Conservation (phyloP, 2,113 vertebrate genomes). For the Rhynchomys soricoides region DNA sequence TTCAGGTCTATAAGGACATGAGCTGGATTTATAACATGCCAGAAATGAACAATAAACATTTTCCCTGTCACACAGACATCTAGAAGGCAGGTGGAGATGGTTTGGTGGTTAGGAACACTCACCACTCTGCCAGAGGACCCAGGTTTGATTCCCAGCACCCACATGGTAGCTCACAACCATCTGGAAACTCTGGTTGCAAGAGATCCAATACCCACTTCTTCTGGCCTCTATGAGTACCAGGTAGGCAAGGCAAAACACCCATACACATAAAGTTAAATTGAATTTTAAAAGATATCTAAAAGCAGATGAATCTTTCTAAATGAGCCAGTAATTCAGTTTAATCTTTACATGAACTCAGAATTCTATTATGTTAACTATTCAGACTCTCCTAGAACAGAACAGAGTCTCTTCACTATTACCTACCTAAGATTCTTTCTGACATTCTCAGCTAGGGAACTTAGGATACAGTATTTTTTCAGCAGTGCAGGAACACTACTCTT, state of each 20-base stretch:
- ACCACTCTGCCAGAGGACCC: background rate
- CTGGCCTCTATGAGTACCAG: background rate
- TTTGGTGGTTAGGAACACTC: no score
- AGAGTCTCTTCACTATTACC: constrained; percentile 15
- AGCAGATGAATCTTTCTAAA: constrained; percentile 35
- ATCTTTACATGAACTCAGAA: constrained; percentile 13
- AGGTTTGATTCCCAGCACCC: background rate
- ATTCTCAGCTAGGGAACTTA: constrained; percentile 19
- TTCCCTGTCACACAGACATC: background rate
- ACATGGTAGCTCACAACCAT: background rate
- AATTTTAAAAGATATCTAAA: constrained; percentile 14
- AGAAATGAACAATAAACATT: background rate
- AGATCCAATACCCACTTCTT: background rate
- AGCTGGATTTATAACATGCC: constrained; percentile 5
- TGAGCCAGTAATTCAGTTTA: constrained; percentile 48
- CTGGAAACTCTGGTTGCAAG: background rate
- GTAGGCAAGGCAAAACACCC: background rate
- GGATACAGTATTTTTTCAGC: constrained; percentile 11
- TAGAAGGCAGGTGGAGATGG: background rate
- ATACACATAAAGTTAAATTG: background rate
- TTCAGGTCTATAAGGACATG: constrained; percentile 21
- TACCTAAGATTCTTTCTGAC: background rate
- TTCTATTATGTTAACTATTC: constrained; percentile 48
- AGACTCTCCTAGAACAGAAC: constrained; percentile 23
- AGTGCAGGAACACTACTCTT: constrained; percentile 52